Base-by-base conservation (phyloP, 2,113 vertebrate genomes). In the Brienomyrus longianalis region DNA sequence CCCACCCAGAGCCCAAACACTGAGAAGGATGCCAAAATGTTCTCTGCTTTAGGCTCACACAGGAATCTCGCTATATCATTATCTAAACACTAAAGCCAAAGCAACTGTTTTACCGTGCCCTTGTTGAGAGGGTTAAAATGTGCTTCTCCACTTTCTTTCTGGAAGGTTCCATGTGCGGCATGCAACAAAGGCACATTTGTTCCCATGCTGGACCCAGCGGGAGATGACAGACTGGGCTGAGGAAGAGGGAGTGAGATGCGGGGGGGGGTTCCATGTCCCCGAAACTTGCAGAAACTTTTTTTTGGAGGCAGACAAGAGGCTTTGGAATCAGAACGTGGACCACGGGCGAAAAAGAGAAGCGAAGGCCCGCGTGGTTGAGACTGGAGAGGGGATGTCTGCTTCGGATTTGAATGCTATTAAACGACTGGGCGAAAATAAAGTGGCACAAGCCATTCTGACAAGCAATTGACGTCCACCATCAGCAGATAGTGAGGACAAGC, bases 41-140 rank as follows among this genome's bases (percentile, higher is more conserved):
- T 51, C 59, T 23, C 35, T 70, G 87, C n/a, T 56, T 52, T n/a
- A 83, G 88, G 35, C 27, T 88, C 62, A 91, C 27, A 89, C 48
- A 50, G 83, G 91, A 90, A 89, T 92, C 93, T 87, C 89, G 91
- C 93, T 91, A 91, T 92, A 93, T 92, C 90, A 89, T 84, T 92
- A 7, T 21, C 80, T 92, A 89, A 92, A 93, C 93, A 94, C 92
- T 90, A 87, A 93, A 92, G 92, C 89, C 91, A 87, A 90, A 91
- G 91, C 92, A 92, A 89, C 92, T 83, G 84, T 48, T 92, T 90
- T 54, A 74, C 39, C n/a, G 7, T 48, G 62, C 39, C 45, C 90
- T 92, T 91, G 89, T 56, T 47, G 87, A 45, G 87, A 23, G 87
- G 43, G 43, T 62, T 66, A 43, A 77, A 77, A 9, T 39, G 27